Base-by-base conservation (phyloP, 2,113 vertebrate genomes). In the Seriola quinqueradiata region DNA sequence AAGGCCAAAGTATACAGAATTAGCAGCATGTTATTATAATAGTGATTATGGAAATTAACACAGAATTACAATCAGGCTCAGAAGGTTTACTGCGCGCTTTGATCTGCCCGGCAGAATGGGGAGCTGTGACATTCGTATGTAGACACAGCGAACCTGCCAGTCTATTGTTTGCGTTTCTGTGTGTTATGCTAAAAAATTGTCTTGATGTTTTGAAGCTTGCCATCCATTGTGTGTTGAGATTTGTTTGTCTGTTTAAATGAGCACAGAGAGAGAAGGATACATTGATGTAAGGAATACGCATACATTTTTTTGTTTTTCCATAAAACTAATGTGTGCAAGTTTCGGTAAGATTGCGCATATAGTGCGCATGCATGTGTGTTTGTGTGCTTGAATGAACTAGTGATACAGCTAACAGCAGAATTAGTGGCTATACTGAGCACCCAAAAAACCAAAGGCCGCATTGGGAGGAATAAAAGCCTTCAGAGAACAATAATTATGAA, bases 401-500 rank as follows among this genome's bases (percentile, higher is more conserved):
- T 54, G 59, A 66, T 70, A 44, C 36, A 32, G 70, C 46, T 79
- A 80, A 82, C 13, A 67, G 48, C 10, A 11, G 19, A 71, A 69
- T 84, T 71, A 80, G 48, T 52, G 70, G 55, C 64, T 42, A 70
- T 28, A 75, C 38, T 44, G 21, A 73, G 38, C 25, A 54, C 21
- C 16, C 7, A 64, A 77, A 84, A 83, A 75, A 70, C 23, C 60
- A 70, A 88, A 75, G 59, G 75, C 77, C 83, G 84, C 75, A 71
- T 10, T n/a, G 65, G 63, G 79, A 63, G 64, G 76, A 87, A 85
- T 71, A 70, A 82, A 87, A 90, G 80, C 69, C 71, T 79, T 84
- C 59, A 55, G 81, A 75, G 58, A 86, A 83, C 88, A 91, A 87
- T 91, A 64, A 84, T 81, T 58, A 81, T 40, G 54, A 84, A 81